A percentile compares a stretch with the other conserved stretches of the same genome.
These are phyloP conservation scores for Athalia circularis DNA, from an alignment of 2,888 invertebrate species.

Conservation along the genomic window DNA sequence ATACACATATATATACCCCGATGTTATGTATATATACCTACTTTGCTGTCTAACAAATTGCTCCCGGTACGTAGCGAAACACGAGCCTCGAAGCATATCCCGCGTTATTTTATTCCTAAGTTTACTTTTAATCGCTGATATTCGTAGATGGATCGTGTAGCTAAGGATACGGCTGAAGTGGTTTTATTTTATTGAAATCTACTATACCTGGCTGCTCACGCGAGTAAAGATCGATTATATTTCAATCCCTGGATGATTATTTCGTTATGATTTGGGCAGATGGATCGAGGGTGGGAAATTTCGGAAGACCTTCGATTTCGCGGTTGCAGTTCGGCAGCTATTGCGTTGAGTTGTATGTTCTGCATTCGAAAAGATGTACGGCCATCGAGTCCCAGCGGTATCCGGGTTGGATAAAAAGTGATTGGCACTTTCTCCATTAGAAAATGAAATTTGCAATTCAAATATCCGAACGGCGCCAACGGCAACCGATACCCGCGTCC, in stretches of 20 bases:
- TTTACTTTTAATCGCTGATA: neutral
- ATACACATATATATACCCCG: neutral
- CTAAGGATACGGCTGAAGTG: too few relatives aligned
- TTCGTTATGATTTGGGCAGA: neutral
- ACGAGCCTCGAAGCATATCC: too few relatives aligned
- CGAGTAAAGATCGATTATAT: too few relatives aligned
- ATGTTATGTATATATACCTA: too few relatives aligned
- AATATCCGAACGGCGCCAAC: constrained; percentile 3
- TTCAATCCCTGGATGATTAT: too few relatives aligned
- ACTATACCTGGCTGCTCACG: too few relatives aligned
- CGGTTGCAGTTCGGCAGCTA: neutral
- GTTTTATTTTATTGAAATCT: too few relatives aligned
- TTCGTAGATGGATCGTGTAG: too few relatives aligned
- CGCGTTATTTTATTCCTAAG: neutral
- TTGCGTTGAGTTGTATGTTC: constrained; percentile 8
- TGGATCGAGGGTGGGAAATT: neutral
- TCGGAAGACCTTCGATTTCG: neutral
- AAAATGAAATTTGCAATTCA: constrained; percentile 66
- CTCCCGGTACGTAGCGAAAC: too few relatives aligned
- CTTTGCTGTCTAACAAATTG: too few relatives aligned
- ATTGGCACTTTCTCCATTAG: constrained; percentile 61
- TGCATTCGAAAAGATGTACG: neutral
- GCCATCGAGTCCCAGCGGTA: constrained; percentile 35
- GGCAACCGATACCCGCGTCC: neutral
- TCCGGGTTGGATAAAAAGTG: constrained; percentile 34